Conservation (phyloP, 2,797 vertebrate species). For the Pogonophryne albipinna region DNA sequence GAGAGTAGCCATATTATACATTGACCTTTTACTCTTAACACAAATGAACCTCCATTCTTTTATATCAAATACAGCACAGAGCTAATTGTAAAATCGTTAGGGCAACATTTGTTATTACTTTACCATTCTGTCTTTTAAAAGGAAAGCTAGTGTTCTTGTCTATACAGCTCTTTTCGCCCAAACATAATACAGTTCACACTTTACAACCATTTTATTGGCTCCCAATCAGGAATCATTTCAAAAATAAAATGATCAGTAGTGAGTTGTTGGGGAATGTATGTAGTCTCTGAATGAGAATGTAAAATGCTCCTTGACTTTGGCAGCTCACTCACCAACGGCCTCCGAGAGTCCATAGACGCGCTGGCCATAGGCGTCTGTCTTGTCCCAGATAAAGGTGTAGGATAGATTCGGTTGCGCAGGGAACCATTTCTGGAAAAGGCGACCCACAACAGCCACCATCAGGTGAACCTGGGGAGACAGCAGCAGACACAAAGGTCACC, state of each 20-base stretch:
- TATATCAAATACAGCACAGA: not conserved
- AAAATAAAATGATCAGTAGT: not conserved
- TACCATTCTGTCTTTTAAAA: not conserved
- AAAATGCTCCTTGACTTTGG: not conserved
- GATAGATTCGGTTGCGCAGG: conserved; percentile 96
- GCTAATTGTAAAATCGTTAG: conserved; percentile 7
- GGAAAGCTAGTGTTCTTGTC: not conserved
- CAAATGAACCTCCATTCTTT: not conserved
- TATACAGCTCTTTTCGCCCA: not conserved
- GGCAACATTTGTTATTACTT: conserved; percentile 3
- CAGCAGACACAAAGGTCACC: not conserved
- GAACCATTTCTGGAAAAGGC: conserved; percentile 99
- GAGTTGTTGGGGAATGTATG: not conserved
- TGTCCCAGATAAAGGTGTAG: conserved; percentile 99
- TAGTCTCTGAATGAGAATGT: not conserved
- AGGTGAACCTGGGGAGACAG: conserved; percentile 88
- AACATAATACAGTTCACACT: not conserved
- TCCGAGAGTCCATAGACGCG: conserved; percentile 96
- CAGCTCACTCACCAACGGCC: conserved; percentile 91
- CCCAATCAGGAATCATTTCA: not conserved
- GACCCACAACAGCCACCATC: conserved; percentile 97
- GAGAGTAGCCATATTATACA: not conserved
- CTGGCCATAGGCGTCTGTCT: conserved; percentile 97
- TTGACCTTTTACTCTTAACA: not conserved
- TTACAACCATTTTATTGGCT: not conserved